Evolutionary conservation across 2,113 vertebrate genomes (phyloP).

Genomic region (Oreochromis aureus): DNA sequence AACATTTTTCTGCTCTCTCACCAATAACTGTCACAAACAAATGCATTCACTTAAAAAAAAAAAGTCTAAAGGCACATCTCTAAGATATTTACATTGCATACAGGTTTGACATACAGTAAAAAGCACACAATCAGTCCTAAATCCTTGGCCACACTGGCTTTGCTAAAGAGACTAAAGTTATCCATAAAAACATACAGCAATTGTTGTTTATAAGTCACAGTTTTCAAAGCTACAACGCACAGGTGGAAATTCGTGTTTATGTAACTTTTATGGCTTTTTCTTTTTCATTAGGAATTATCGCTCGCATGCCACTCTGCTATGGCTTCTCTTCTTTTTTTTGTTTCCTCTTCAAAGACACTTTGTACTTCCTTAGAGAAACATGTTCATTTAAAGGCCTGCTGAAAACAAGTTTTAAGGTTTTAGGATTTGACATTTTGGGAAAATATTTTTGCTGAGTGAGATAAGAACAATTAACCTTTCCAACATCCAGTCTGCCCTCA

Average conservation of each 20-base stretch:
- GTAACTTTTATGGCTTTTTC: conserved; percentile 8
- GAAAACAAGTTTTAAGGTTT: neutral
- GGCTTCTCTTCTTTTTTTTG: neutral
- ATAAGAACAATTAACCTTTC: neutral
- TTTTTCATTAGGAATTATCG: neutral
- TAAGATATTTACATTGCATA: conserved; percentile 68
- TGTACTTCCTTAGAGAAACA: neutral
- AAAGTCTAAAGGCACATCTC: conserved; percentile 60
- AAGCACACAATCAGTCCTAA: conserved; percentile 11
- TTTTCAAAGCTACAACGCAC: conserved; percentile 28
- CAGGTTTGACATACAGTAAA: conserved; percentile 29
- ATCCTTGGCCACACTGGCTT: neutral
- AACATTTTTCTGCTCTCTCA: neutral
- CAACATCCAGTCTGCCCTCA: neutral
- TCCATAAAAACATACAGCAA: conserved; percentile 5
- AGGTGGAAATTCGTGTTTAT: neutral
- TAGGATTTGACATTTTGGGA: neutral
- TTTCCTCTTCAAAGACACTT: neutral
- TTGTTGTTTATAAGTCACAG: conserved; percentile 16
- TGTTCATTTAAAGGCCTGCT: neutral
- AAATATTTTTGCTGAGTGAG: neutral
- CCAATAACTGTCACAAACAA: conserved; percentile 8
- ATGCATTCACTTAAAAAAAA: neutral
- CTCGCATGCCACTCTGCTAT: neutral
- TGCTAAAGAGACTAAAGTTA: conserved; percentile 14